phyloP scores from a whole-genome alignment of 1,140 invertebrate species.

The Drosophila pseudoananassae region DNA sequence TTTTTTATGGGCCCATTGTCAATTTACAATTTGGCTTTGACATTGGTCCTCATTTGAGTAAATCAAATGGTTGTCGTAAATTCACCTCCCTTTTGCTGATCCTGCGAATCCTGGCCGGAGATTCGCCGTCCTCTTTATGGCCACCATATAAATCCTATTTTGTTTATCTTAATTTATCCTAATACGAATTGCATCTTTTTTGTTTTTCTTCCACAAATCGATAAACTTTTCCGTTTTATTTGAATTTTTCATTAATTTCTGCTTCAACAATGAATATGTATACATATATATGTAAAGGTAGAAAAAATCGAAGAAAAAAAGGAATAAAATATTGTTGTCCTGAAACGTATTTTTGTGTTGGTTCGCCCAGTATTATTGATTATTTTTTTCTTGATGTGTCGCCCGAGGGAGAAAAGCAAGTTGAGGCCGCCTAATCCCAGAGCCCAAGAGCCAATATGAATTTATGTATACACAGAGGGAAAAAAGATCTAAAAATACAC shows the following conservation, averaged over 20 bases:
- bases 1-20: constrained; percentile 59
- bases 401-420: constrained; percentile 5
- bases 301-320: neutral
- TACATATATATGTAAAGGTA: constrained; percentile 8
- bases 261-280: constrained; percentile 2
- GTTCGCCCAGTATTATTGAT: constrained; percentile 35
- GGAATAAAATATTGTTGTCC: constrained; percentile 3
- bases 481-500: neutral
- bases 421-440: constrained; percentile 18
- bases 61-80: constrained; percentile 78
- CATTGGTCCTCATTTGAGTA: constrained; percentile 62
- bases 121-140: constrained; percentile 22
- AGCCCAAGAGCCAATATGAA: neutral
- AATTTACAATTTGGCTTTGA: constrained; percentile 65
- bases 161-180: constrained; percentile 75
- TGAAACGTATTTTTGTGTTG: neutral
- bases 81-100: constrained; percentile 11
- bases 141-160: constrained; percentile 69
- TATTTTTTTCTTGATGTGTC: constrained; percentile 13
- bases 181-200: constrained; percentile 42
- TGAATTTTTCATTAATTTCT: constrained; percentile 44
- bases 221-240: constrained; percentile 38
- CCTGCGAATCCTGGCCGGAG: constrained; percentile 1
- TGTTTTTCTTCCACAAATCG: constrained; percentile 24
- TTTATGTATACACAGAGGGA: neutral